Percentiles rank a stretch among this genome's conserved stretches.
Evolutionary conservation across 1,140 invertebrate genomes (phyloP).

Genomic region (Listronotus bonariensis): DNA sequence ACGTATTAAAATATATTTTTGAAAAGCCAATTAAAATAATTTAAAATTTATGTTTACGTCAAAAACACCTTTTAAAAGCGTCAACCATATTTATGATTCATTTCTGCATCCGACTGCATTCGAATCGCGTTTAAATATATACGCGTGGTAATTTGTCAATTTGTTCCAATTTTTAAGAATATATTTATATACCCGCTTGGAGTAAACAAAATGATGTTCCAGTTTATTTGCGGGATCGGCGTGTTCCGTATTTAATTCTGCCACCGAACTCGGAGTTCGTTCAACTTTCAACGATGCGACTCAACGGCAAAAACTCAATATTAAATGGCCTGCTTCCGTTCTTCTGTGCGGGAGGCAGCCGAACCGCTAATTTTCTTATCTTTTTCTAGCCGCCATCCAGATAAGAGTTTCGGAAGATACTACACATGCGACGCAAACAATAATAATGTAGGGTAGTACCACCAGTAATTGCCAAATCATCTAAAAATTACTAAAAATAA

Average conservation of each 20-base stretch:
- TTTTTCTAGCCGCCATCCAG: neutral
- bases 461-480: too few species aligned
- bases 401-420: neutral
- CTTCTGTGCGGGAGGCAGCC: slow-evolving; percentile 25
- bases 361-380: slow-evolving; percentile 12
- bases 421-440: too few species aligned
- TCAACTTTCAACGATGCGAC: slow-evolving; percentile 39
- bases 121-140: slow-evolving; percentile 11
- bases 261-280: slow-evolving; percentile 41
- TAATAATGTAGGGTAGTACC: too few species aligned
- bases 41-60: too few species aligned
- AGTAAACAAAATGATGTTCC: slow-evolving; percentile 31
- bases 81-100: too few species aligned
- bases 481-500: too few species aligned
- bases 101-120: neutral
- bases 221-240: slow-evolving; percentile 32
- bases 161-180: slow-evolving; percentile 6
- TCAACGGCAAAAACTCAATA: slow-evolving; percentile 46
- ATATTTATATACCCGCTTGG: slow-evolving; percentile 19
- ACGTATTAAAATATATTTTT: too few species aligned
- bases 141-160: slow-evolving; percentile 7
- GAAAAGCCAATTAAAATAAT: too few species aligned
- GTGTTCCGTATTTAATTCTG: slow-evolving; percentile 32
- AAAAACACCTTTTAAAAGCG: too few species aligned
- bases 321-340: slow-evolving; percentile 52